Conservation (phyloP, 2,888 invertebrate species). For the Drosophila buzzatii region DNA sequence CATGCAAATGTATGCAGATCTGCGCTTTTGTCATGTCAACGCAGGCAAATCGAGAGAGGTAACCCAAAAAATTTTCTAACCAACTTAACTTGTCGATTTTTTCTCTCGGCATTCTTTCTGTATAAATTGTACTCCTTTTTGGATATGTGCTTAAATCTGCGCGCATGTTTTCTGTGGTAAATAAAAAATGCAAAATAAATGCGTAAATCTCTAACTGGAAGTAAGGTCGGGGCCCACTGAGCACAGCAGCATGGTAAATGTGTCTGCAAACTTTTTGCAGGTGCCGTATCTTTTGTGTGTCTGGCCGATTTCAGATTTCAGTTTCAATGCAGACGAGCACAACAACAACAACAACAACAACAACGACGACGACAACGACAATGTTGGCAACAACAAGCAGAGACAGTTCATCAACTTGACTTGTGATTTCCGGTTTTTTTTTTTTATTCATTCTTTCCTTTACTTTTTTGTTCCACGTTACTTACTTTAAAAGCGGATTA, state of each 20-base stretch:
- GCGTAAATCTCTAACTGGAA: slow-evolving; percentile 75
- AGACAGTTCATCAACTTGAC: slow-evolving; percentile 78
- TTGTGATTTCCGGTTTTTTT: slow-evolving; percentile 77
- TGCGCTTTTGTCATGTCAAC: slow-evolving; percentile 83
- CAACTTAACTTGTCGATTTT: slow-evolving; percentile 62
- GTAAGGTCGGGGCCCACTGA: slow-evolving; percentile 37
- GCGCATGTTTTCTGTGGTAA: slow-evolving; percentile 72
- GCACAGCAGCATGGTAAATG: slow-evolving; percentile 50
- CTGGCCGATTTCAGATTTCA: slow-evolving; percentile 65
- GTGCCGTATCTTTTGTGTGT: slow-evolving; percentile 70
- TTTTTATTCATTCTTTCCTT: background rate
- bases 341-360: slow-evolving; percentile 32
- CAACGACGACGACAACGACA: slow-evolving; percentile 5
- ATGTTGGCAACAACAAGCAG: slow-evolving; percentile 43
- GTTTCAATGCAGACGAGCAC: slow-evolving; percentile 57
- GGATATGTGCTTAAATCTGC: slow-evolving; percentile 74
- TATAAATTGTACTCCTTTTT: slow-evolving; percentile 63
- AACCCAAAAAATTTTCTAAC: slow-evolving; percentile 69
- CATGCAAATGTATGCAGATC: slow-evolving; percentile 85
- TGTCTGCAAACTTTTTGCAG: slow-evolving; percentile 79
- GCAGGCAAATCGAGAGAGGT: slow-evolving; percentile 78
- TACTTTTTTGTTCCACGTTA: slow-evolving; percentile 45
- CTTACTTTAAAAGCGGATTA: slow-evolving; percentile 77
- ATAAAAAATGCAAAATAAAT: slow-evolving; percentile 82
- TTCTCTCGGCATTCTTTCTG: slow-evolving; percentile 13